Base-by-base conservation (phyloP, 2,888 invertebrate genomes). In the Pheosia gnoma region DNA sequence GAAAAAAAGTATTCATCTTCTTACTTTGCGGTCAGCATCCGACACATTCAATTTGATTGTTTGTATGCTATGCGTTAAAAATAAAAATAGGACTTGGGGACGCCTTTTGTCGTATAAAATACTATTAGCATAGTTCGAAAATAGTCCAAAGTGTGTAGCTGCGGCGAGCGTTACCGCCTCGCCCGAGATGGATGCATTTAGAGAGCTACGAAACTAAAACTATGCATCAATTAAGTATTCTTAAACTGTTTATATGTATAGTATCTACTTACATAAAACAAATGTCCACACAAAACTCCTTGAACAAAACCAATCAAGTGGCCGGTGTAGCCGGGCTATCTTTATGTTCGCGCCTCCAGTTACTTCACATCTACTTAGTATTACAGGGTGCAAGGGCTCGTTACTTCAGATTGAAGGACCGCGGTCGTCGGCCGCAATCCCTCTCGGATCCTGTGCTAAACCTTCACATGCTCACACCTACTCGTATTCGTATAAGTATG, bases 301-400 rank as follows among this genome's bases (percentile, higher is more conserved):
- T 68, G 70, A 53, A 53, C 59, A 72, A 68, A 65, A 63, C 56
- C 57, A 59, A 66, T 73, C 63, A 47, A 56, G 60, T 59, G 65
- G 63, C 59, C 71, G 62, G 60, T 71, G 62, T 63, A 64, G 70
- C 77, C 75, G 72, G 75, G 74, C 74, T 79, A 83, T 85, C 82
- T 85, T 87, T 88, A 88, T 87, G 87, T 89, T 87, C 83, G 77
- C 75, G 75, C 78, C 77, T 70, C 73, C 80, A 82, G 85, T 86
- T 89, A 87, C 87, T 91, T 91, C 88, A 88, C 91, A 91, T 91
- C 89, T 89, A 88, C 88, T 91, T 89, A 88, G 81, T 75, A 80
- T 81, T 80, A 82, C 80, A 79, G 75, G 83, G 77, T 78, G 77
- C 25, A 25, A 78, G 75, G 76, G 84, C 90, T 90, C 83, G 90